phyloP scores from a whole-genome alignment of 2,888 invertebrate genomes.

The Myopa tessellatipennis region DNA sequence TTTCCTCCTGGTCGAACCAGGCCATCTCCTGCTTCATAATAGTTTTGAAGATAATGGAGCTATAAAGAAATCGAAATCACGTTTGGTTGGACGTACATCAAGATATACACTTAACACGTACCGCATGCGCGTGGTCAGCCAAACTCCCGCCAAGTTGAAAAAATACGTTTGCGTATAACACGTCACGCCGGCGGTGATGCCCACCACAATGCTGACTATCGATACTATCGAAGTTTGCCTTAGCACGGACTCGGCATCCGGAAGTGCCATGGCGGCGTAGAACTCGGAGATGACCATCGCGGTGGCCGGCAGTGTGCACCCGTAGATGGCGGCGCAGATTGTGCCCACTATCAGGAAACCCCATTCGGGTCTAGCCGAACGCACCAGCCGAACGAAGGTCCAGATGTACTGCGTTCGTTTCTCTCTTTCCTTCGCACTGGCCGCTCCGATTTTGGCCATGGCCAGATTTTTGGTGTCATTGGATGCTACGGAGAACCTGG shows the following conservation, averaged over 20 bases:
- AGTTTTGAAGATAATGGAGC: slow-evolving; percentile 70
- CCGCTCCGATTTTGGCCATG: slow-evolving; percentile 14
- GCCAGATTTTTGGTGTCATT: slow-evolving; percentile 30
- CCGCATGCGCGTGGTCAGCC: slow-evolving; percentile 74
- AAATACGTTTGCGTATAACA: slow-evolving; percentile 78
- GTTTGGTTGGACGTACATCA: not conserved
- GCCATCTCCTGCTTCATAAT: slow-evolving; percentile 80
- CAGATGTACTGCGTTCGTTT: slow-evolving; percentile 46
- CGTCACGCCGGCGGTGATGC: slow-evolving; percentile 73
- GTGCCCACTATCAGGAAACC: slow-evolving; percentile 73
- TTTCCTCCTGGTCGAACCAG: slow-evolving; percentile 77
- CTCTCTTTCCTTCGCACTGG: slow-evolving; percentile 18
- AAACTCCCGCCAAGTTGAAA: slow-evolving; percentile 81
- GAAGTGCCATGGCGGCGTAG: slow-evolving; percentile 69
- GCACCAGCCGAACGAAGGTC: slow-evolving; percentile 71
- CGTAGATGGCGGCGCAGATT: slow-evolving; percentile 75
- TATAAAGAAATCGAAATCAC: slow-evolving; percentile 36
- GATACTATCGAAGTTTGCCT: slow-evolving; percentile 72
- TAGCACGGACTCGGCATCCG: slow-evolving; percentile 70
- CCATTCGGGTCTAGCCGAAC: slow-evolving; percentile 74
- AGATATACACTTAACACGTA: slow-evolving; percentile 44
- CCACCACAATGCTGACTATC: slow-evolving; percentile 74
- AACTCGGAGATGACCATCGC: slow-evolving; percentile 82
- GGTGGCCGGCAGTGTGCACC: slow-evolving; percentile 79
- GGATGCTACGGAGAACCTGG: slow-evolving; percentile 44